Evolutionary conservation across 2,888 invertebrate genomes (phyloP).

Genomic region (Anarsia innoxiella): DNA sequence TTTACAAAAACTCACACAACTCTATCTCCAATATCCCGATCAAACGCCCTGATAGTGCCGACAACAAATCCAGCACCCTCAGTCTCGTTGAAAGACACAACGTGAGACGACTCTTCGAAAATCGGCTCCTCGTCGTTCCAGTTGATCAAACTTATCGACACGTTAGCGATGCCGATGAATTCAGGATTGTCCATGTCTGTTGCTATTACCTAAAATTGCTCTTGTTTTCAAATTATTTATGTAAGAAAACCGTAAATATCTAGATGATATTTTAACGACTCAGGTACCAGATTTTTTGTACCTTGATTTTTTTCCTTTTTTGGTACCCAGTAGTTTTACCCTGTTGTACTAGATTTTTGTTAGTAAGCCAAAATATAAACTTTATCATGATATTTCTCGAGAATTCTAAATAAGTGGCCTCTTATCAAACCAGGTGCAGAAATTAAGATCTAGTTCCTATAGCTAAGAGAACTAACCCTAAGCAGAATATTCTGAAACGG

Average conservation of each 20-base stretch:
- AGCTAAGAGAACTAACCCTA: slow-evolving; percentile 47
- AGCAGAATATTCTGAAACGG: slow-evolving; percentile 59
- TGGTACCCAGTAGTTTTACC: too few relatives aligned
- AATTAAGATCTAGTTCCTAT: too few relatives aligned
- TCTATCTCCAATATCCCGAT: slow-evolving; percentile 76
- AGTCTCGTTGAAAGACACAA: slow-evolving; percentile 72
- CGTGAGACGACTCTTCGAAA: slow-evolving; percentile 57
- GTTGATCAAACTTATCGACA: slow-evolving; percentile 75
- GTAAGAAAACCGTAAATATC: too few relatives aligned
- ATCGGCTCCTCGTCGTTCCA: slow-evolving; percentile 83
- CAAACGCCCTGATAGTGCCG: slow-evolving; percentile 72
- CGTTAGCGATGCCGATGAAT: slow-evolving; percentile 43
- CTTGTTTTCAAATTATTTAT: too few relatives aligned
- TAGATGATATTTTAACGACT: too few relatives aligned
- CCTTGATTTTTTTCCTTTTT: too few relatives aligned
- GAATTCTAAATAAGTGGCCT: too few relatives aligned
- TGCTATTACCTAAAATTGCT: slow-evolving; percentile 51
- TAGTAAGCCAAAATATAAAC: too few relatives aligned
- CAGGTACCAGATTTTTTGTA: too few relatives aligned
- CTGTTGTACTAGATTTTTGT: too few relatives aligned
- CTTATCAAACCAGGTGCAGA: too few relatives aligned
- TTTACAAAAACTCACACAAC: slow-evolving; percentile 74
- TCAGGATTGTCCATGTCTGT: slow-evolving; percentile 41
- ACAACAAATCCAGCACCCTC: slow-evolving; percentile 61
- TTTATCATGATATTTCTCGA: too few relatives aligned